A percentile compares a stretch with the other conserved stretches of the same genome.
phyloP scores from a whole-genome alignment of 1,140 invertebrate species.

The Wasmannia auropunctata region DNA sequence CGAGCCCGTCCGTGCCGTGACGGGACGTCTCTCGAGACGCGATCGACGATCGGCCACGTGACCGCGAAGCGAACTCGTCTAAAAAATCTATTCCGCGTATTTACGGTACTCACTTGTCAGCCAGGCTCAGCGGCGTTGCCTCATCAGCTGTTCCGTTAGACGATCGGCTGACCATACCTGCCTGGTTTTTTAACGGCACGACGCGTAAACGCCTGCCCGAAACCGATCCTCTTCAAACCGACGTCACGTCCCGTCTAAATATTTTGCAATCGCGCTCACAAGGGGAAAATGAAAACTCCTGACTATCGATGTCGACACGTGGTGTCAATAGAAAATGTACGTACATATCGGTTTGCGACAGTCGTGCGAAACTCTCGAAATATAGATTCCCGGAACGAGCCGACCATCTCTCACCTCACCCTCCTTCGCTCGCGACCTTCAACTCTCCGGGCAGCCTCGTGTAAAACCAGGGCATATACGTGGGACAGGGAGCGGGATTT shows the following conservation, averaged over 20 bases:
- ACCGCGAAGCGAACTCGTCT: background rate
- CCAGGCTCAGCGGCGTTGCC: background rate
- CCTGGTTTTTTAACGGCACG: background rate
- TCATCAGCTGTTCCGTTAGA: slow-evolving; percentile 54
- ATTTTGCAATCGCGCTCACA: background rate
- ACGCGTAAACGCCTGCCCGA: background rate
- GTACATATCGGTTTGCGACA: background rate
- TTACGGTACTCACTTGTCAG: background rate
- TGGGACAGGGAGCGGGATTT: background rate
- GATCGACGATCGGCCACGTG: slow-evolving; percentile 25
- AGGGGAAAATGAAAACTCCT: background rate
- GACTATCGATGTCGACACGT: background rate
- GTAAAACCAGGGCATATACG: background rate
- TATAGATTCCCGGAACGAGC: background rate
- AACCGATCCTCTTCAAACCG: background rate
- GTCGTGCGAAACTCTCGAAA: background rate
- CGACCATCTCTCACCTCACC: background rate
- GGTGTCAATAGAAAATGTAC: background rate
- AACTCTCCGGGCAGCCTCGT: background rate
- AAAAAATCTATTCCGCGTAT: background rate
- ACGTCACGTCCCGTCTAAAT: background rate
- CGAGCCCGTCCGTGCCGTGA: background rate
- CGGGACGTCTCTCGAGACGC: background rate
- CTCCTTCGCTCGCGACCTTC: background rate
- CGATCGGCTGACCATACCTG: no score